Base-by-base conservation (phyloP, 2,113 vertebrate genomes). In the Rissa tridactyla region DNA sequence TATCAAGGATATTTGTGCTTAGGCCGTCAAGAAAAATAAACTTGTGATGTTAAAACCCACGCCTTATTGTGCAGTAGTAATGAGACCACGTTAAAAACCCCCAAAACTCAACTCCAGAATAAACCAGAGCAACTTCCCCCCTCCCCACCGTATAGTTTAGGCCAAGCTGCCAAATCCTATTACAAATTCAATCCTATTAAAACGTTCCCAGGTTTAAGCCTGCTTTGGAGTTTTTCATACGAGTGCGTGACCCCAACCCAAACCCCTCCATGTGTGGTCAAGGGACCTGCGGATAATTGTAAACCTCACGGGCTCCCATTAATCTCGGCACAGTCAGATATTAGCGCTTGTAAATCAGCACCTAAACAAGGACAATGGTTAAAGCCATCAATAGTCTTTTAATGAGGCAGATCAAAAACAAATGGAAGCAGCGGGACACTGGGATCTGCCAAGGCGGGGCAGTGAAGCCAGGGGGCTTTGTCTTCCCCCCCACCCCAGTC, bases 381-480 rank as follows among this genome's bases (percentile, higher is more conserved):
- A 98, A 98, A 98, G 98, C 98, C 98, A 98, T 98, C 98, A 98
- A 98, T 98, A 98, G 98, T 98, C 98, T 98, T 98, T 98, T 99
- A 99, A 99, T 99, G 98, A 99, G 98, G 98, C 98, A 98, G 98
- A 99, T 99, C 98, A 99, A 98, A 99, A 98, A 98, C 98, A 99
- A 98, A 99, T 98, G 98, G 97, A 98, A 98, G 97, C 98, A 98
- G 98, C 98, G 96, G 98, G 98, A 96, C 97, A 95, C 95, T 96
- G 30, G 91, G 97, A 98, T 98, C 97, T 97, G 97, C 98, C 97
- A 97, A 98, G 91, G 95, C 97, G 97, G 97, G 96, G 94, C 92
- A 96, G 88, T 89, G 92, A 80, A 97, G 95, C 94, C 92, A 94
- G 93, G 92, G 96, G 91, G 96, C 96, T 98, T 98, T 98, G 98